A percentile compares a stretch with the other conserved stretches of the same genome.
phyloP scores from a whole-genome alignment of 2,888 invertebrate species.

The Lasioglossum villosulum region DNA sequence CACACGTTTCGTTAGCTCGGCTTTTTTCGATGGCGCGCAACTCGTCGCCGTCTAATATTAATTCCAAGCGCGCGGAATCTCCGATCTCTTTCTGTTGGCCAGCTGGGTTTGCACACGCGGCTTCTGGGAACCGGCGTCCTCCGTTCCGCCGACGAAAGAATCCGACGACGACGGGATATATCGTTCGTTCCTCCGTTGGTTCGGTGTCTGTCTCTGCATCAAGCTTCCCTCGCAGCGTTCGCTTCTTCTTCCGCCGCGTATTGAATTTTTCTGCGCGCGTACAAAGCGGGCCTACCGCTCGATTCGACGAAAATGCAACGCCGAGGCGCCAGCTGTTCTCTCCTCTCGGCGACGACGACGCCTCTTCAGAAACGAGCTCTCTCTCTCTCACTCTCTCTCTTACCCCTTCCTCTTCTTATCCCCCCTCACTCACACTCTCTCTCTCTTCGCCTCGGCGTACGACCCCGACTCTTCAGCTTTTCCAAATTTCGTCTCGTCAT shows the following conservation, averaged over 20 bases:
- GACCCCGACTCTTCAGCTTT: constrained; percentile 15
- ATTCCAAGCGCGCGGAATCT: constrained; percentile 74
- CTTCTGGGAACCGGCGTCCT: constrained; percentile 69
- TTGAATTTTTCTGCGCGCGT: constrained; percentile 83
- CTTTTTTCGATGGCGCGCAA: constrained; percentile 60
- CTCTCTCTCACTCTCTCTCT: background rate
- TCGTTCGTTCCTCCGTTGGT: constrained; percentile 77
- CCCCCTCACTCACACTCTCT: background rate
- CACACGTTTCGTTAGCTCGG: constrained; percentile 53
- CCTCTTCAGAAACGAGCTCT: constrained; percentile 2
- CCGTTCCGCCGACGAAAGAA: constrained; percentile 65
- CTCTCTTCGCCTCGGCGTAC: background rate
- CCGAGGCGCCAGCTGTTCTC: constrained; percentile 67
- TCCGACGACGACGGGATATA: constrained; percentile 67
- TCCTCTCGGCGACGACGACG: constrained; percentile 4
- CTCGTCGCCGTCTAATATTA: constrained; percentile 71
- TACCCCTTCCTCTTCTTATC: too few species aligned
- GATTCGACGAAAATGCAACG: constrained; percentile 83
- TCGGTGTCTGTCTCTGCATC: constrained; percentile 73
- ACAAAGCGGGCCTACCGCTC: constrained; percentile 75
- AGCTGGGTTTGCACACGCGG: constrained; percentile 68
- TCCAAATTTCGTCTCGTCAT: constrained; percentile 47
- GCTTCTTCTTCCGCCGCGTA: constrained; percentile 74
- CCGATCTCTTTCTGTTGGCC: constrained; percentile 71
- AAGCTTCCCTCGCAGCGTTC: constrained; percentile 65